These are phyloP conservation scores for Asobara japonica DNA, from an alignment of 1,140 invertebrate species.

Conservation along the genomic window DNA sequence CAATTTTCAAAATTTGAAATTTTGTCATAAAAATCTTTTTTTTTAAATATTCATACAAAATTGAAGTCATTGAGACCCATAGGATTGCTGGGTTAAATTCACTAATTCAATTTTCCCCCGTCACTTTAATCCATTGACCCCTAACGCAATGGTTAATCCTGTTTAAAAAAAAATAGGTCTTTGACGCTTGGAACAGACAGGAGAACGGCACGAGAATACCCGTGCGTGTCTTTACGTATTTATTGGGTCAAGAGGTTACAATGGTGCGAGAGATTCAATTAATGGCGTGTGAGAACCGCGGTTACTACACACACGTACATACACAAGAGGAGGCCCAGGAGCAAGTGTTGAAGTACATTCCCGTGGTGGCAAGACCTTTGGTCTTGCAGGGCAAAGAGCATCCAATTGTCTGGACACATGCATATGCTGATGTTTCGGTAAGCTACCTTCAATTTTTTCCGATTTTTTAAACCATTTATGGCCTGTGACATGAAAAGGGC, in stretches of 20 bases:
- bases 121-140: not conserved
- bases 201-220: conserved; percentile 75
- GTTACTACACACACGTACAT: conserved; percentile 92
- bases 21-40: too few species aligned
- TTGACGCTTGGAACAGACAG: conserved; percentile 84
- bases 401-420: conserved; percentile 89
- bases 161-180: conserved; percentile 68
- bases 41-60: too few species aligned
- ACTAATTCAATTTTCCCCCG: not conserved
- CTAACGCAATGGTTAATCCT: conserved; percentile 4
- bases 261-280: conserved; percentile 91
- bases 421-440: conserved; percentile 86
- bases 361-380: conserved; percentile 87
- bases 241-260: conserved; percentile 94
- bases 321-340: conserved; percentile 93
- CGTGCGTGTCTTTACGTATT: conserved; percentile 95
- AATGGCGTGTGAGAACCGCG: conserved; percentile 97
- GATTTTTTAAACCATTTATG: not conserved
- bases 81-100: too few species aligned
- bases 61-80: too few species aligned
- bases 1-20: too few species aligned
- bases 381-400: conserved; percentile 81
- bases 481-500: too few species aligned
- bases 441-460: conserved; percentile 37
- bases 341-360: conserved; percentile 92